Conservation (phyloP, 2,888 invertebrate species). For the Macrosoma leucophasiata region DNA sequence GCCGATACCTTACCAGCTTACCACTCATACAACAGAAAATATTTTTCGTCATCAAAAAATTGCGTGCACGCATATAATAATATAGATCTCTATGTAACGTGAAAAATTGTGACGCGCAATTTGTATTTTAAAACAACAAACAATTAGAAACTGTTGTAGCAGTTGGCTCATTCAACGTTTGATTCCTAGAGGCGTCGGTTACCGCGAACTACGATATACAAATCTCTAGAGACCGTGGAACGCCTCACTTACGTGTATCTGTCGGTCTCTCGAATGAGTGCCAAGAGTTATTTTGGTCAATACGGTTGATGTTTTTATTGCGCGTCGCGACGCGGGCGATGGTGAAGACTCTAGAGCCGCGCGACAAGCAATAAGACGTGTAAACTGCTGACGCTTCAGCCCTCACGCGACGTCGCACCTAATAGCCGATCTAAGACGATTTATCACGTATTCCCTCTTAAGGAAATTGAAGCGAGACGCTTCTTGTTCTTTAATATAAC, state of each 20-base stretch:
- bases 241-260: slow-evolving; percentile 59
- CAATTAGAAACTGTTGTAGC: slow-evolving; percentile 1
- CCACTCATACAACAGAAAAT: no score
- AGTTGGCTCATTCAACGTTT: slow-evolving; percentile 7
- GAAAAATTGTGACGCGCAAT: no score
- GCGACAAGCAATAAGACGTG: slow-evolving; percentile 66
- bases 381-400: slow-evolving; percentile 56
- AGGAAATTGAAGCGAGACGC: no score
- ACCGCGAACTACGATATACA: slow-evolving; percentile 21
- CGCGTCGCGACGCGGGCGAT: slow-evolving; percentile 55
- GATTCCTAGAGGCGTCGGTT: slow-evolving; percentile 19
- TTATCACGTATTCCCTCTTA: slow-evolving; percentile 54
- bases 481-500: no score
- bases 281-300: slow-evolving; percentile 75
- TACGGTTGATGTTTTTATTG: slow-evolving; percentile 74
- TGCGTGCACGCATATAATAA: no score
- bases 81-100: no score
- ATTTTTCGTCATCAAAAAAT: no score
- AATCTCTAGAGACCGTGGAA: slow-evolving; percentile 39
- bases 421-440: slow-evolving; percentile 65
- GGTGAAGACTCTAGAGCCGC: slow-evolving; percentile 44
- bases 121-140: no score
- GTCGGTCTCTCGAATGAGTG: slow-evolving; percentile 57
- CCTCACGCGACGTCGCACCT: slow-evolving; percentile 61
- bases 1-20: no score